phyloP scores from a whole-genome alignment of 2,888 invertebrate species.

The Drosophila demipolita region DNA sequence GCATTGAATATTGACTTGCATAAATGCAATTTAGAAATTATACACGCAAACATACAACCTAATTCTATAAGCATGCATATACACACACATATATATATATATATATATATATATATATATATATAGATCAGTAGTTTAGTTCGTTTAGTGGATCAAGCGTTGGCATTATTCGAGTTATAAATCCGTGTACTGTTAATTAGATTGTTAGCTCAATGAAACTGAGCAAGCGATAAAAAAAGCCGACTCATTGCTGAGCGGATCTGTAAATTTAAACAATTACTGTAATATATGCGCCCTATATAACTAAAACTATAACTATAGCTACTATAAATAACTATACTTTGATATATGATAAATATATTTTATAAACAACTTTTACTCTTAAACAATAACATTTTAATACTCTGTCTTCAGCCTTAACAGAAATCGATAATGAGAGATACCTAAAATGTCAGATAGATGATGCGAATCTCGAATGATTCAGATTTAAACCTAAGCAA shows the following conservation, averaged over 20 bases:
- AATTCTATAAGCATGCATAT: slow-evolving; percentile 40
- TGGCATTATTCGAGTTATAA: slow-evolving; percentile 69
- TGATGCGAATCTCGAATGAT: slow-evolving; percentile 20
- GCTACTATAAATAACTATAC: slow-evolving; percentile 52
- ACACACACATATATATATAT: slow-evolving; percentile 28
- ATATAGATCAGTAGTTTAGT: slow-evolving; percentile 53
- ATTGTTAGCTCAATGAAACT: slow-evolving; percentile 53
- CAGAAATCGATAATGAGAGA: slow-evolving; percentile 30
- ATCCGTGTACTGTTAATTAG: slow-evolving; percentile 41
- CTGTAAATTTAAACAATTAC: slow-evolving; percentile 59
- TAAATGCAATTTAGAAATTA: slow-evolving; percentile 68
- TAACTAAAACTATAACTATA: slow-evolving; percentile 39
- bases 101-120: slow-evolving; percentile 26
- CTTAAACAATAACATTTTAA: slow-evolving; percentile 69
- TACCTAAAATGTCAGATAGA: slow-evolving; percentile 24
- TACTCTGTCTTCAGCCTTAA: slow-evolving; percentile 78
- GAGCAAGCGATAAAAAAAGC: neutral
- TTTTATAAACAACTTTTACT: slow-evolving; percentile 78
- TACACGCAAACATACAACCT: slow-evolving; percentile 51
- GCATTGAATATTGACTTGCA: slow-evolving; percentile 58
- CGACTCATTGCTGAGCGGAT: slow-evolving; percentile 29
- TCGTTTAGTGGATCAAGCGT: slow-evolving; percentile 70
- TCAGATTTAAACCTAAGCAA: slow-evolving; percentile 36
- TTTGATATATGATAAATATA: slow-evolving; percentile 74
- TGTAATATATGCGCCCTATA: slow-evolving; percentile 62